These are phyloP conservation scores for Euspilapteryx auroguttella DNA, from an alignment of 2,888 invertebrate species.

Conservation along the genomic window DNA sequence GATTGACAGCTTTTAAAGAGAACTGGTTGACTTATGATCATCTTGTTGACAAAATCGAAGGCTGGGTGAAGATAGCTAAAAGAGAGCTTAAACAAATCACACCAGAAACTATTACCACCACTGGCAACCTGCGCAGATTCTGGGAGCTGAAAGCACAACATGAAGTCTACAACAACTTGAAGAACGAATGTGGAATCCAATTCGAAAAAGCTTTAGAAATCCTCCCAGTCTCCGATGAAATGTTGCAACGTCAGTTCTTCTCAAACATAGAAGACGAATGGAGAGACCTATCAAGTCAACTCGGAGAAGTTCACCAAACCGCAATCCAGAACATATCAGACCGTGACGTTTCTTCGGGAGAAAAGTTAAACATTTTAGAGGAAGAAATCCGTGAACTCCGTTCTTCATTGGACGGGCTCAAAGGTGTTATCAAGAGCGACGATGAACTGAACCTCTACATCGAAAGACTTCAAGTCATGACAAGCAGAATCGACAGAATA, in stretches of 20 bases:
- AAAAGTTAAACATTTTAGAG: conserved; percentile 74
- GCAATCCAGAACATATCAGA: conserved; percentile 73
- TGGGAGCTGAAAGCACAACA: conserved; percentile 90
- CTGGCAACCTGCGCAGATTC: conserved; percentile 77
- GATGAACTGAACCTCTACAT: conserved; percentile 82
- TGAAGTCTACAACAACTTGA: conserved; percentile 78
- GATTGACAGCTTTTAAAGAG: conserved; percentile 75
- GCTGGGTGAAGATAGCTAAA: conserved; percentile 76
- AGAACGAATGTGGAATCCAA: conserved; percentile 70
- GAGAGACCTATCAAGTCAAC: conserved; percentile 65
- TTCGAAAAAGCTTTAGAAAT: conserved; percentile 79
- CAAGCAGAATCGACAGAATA: conserved; percentile 73
- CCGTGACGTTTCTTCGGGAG: conserved; percentile 72
- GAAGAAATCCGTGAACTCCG: conserved; percentile 77
- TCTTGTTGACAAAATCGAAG: conserved; percentile 72
- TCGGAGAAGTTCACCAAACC: conserved; percentile 66
- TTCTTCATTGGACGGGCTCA: conserved; percentile 68
- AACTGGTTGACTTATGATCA: conserved; percentile 76
- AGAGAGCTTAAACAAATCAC: conserved; percentile 69
- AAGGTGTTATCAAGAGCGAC: conserved; percentile 79
- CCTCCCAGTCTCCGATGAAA: conserved; percentile 82
- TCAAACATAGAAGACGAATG: conserved; percentile 78
- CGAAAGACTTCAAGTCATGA: conserved; percentile 77
- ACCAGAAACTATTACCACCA: conserved; percentile 64
- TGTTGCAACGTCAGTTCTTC: conserved; percentile 77